A percentile compares a stretch with the other conserved stretches of the same genome.
phyloP scores from a whole-genome alignment of 2,888 invertebrate species.

The Biston stratarius region DNA sequence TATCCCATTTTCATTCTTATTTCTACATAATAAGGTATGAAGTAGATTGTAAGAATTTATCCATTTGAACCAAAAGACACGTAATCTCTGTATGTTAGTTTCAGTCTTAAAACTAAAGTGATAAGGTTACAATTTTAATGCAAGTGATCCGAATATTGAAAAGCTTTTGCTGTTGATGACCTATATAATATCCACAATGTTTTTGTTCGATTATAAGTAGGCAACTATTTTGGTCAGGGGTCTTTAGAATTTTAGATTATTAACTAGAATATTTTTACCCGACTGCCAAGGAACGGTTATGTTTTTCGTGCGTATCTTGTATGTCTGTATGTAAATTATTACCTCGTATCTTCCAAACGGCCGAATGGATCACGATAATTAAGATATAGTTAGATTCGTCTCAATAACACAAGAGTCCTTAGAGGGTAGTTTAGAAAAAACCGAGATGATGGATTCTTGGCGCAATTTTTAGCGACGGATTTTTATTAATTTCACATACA shows the following conservation, averaged over 20 bases:
- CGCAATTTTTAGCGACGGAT: no score
- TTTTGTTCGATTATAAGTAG: not conserved
- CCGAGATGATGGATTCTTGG: no score
- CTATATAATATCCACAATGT: slow-evolving; percentile 13
- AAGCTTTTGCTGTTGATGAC: slow-evolving; percentile 12
- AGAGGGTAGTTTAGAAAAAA: no score
- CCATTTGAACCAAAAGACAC: slow-evolving; percentile 1
- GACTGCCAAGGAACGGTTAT: no score
- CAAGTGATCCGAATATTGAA: not conserved
- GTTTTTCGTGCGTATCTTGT: no score
- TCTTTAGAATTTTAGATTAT: not conserved
- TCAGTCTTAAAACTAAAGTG: slow-evolving; percentile 8
- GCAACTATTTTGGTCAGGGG: not conserved
- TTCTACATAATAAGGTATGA: not conserved
- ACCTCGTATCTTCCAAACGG: no score
- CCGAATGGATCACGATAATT: no score
- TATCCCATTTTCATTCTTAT: slow-evolving; percentile 3
- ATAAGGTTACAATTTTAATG: slow-evolving; percentile 15
- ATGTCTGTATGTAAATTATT: no score
- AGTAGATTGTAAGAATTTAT: not conserved
- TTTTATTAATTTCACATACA: no score
- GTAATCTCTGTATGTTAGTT: slow-evolving; percentile 2
- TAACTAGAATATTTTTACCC: no score
- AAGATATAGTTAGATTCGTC: no score
- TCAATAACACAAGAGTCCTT: no score